Percentiles rank a stretch among this genome's conserved stretches.
phyloP scores from a whole-genome alignment of 1,140 invertebrate species.

The Drosophila tani region DNA sequence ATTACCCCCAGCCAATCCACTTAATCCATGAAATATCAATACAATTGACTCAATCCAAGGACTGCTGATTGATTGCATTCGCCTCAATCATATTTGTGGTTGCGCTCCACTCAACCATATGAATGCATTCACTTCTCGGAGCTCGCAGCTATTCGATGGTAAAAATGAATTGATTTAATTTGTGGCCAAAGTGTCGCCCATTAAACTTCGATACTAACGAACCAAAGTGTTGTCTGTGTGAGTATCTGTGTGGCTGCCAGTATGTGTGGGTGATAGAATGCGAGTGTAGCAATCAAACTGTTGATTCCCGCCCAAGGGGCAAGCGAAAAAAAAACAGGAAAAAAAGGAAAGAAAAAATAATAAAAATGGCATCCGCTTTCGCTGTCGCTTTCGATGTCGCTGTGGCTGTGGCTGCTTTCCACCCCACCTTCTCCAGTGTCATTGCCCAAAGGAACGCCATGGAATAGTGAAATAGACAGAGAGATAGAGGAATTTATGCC shows the following conservation, averaged over 20 bases:
- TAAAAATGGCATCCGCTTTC: conserved; percentile 51
- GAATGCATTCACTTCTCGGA: conserved; percentile 18
- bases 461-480: conserved; percentile 24
- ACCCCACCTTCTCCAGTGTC: conserved; percentile 21
- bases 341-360: conserved; percentile 30
- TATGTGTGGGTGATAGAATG: conserved; percentile 33
- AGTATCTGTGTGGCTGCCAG: neutral
- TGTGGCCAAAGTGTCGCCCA: conserved; percentile 47
- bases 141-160: conserved; percentile 15
- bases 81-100: conserved; percentile 30
- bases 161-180: conserved; percentile 53
- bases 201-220: conserved; percentile 55
- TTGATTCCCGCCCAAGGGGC: conserved; percentile 59
- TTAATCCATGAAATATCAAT: neutral
- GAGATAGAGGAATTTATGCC: conserved; percentile 40
- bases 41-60: conserved; percentile 15
- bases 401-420: neutral
- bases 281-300: conserved; percentile 63
- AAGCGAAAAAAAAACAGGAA: conserved; percentile 1
- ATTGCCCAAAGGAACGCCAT: conserved; percentile 25
- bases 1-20: neutral
- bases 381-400: conserved; percentile 22
- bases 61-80: conserved; percentile 31
- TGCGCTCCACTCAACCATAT: conserved; percentile 23
- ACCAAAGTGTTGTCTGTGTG: conserved; percentile 30